Evolutionary conservation across 1,140 invertebrate species (phyloP).

Genomic region (Lethocerus indicus): DNA sequence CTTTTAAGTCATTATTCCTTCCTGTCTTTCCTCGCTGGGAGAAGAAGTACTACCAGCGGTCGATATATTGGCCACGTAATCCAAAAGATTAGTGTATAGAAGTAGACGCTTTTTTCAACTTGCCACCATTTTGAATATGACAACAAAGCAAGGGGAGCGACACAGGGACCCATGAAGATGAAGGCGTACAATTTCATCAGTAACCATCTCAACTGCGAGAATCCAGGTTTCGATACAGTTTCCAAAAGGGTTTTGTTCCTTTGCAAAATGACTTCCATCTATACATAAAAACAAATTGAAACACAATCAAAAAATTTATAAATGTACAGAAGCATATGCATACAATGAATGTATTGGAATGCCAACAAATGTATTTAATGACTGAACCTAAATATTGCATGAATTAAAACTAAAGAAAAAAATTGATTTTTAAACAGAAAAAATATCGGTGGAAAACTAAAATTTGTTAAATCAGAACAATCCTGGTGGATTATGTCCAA

Average conservation of each 20-base stretch:
- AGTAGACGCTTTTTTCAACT: slow-evolving; percentile 41
- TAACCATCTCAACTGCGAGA: slow-evolving; percentile 26
- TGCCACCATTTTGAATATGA: slow-evolving; percentile 42
- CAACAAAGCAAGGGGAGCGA: slow-evolving; percentile 63
- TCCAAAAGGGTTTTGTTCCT: slow-evolving; percentile 29
- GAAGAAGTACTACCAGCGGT: slow-evolving; percentile 24
- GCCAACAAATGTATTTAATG: too few relatives aligned
- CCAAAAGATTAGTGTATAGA: slow-evolving; percentile 42
- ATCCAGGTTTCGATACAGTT: slow-evolving; percentile 17
- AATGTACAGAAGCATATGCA: not conserved
- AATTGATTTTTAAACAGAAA: not conserved
- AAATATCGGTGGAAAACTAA: not conserved
- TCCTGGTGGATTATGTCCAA: too few relatives aligned
- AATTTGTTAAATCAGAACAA: too few relatives aligned
- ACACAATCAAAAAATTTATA: not conserved
- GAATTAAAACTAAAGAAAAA: too few relatives aligned
- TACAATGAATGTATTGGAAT: too few relatives aligned
- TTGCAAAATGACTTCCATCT: slow-evolving; percentile 33
- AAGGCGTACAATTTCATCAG: slow-evolving; percentile 58
- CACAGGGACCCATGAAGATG: slow-evolving; percentile 70
- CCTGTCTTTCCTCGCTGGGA: slow-evolving; percentile 15
- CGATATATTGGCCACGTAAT: slow-evolving; percentile 35
- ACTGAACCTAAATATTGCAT: too few relatives aligned
- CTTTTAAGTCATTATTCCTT: too few relatives aligned
- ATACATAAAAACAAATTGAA: slow-evolving; percentile 19